phyloP scores from a whole-genome alignment of 2,797 vertebrate species.

The Falco berigora region DNA sequence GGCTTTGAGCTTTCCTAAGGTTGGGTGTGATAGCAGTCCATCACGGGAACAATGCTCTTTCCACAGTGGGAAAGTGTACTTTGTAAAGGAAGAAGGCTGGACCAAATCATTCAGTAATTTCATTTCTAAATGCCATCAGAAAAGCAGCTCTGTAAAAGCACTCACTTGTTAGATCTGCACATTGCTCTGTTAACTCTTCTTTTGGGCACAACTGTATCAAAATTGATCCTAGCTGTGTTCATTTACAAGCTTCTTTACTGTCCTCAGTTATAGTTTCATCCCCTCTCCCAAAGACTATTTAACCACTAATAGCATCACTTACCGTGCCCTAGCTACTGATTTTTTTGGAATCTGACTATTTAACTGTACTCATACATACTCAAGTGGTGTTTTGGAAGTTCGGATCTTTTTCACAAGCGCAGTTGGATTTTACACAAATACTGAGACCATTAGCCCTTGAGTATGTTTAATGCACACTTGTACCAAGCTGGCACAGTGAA shows the following conservation, averaged over 20 bases:
- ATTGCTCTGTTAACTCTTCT: not conserved
- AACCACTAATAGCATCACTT: not conserved
- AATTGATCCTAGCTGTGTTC: not conserved
- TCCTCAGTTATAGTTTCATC: not conserved
- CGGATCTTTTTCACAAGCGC: not conserved
- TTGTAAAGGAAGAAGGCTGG: not conserved
- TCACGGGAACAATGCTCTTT: rapidly evolving
- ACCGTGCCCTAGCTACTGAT: not conserved
- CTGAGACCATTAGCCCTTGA: not conserved
- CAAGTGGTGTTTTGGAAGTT: not conserved
- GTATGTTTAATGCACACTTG: not conserved
- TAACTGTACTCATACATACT: rapidly evolving
- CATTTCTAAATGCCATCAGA: not conserved
- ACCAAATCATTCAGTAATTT: not conserved
- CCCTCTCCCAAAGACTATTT: not conserved
- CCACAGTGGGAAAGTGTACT: not conserved
- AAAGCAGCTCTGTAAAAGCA: not conserved
- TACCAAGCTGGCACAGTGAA: not conserved
- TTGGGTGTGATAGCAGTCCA: not conserved
- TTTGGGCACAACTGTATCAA: not conserved
- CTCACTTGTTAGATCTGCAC: rapidly evolving
- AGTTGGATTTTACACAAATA: not conserved
- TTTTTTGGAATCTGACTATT: not conserved
- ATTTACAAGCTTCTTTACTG: not conserved
- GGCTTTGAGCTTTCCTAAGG: not conserved